Evolutionary conservation across 2,113 vertebrate species (phyloP), one percentile per base, ranked within the genome.

Genomic region (Emberiza fucata): DNA sequence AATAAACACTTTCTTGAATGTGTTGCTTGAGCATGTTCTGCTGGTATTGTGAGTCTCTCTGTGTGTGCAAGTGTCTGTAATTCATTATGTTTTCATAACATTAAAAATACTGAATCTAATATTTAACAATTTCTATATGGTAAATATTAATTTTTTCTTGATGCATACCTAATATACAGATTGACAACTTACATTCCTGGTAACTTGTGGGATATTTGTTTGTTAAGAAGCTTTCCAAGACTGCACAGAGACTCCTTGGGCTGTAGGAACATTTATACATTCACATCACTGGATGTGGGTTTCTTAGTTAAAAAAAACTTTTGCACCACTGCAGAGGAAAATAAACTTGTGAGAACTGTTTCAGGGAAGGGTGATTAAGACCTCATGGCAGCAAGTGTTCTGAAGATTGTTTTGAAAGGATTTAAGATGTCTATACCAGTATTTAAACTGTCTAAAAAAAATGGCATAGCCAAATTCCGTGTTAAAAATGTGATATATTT

Each of bases 301-400:
- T 91, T 91, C 69, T 81, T 79, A 76, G 53, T 82, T 87, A 48
- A 70, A 91, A 95, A 81, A 53, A 83, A 24, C 37, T 71, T 65
- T 85, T 70, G 35, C 69, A 85, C 66, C 59, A 39, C 40, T 69
- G 69, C 63, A 91, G 88, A 94, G 71, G 63, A 91, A 97, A 96
- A 90, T 94, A 85, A 94, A 90, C 81, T 88, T 92, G 50, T 72
- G 65, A 92, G 82, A 59, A 69, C 65, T 76, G 33, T 81, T 95
- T 79, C 66, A 77, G 45, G 71, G 54, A 85, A 85, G 35, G 42
- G n/a, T 94, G 87, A 91, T 95, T 96, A 95, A 80, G 91, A 87
- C 93, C 93, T 91, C 70, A 57, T 95, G 87, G 81, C 92, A 69
- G 84, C 59, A 95, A 96, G 93, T 94, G 94, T 97, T 96, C 78